A percentile compares a stretch with the other conserved stretches of the same genome.
These are phyloP conservation scores for Azemiops feae DNA, from an alignment of 2,113 vertebrate species.

Conservation along the genomic window DNA sequence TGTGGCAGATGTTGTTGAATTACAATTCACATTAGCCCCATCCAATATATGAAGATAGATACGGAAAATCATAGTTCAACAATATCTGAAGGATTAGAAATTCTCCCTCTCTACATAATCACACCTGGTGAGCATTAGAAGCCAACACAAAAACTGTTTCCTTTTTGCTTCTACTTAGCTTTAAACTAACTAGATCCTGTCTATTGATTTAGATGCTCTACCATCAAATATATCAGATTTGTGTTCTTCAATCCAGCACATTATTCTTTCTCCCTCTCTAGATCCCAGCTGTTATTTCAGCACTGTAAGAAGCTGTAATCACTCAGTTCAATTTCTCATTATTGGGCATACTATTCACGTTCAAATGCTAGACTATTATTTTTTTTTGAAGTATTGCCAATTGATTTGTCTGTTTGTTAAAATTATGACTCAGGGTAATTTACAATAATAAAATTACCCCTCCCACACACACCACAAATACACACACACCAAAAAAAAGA, in stretches of 20 bases:
- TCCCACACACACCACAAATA: not conserved
- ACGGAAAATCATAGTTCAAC: too few relatives aligned
- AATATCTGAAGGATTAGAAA: not conserved
- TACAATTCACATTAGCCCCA: not conserved
- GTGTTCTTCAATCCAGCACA: not conserved
- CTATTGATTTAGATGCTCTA: not conserved
- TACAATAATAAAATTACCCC: not conserved
- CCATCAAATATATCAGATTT: not conserved
- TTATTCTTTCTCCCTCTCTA: not conserved
- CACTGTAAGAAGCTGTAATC: not conserved
- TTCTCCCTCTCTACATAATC: not conserved
- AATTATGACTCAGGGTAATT: not conserved
- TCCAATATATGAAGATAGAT: not conserved
- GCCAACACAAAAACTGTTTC: not conserved
- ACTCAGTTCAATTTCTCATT: not conserved
- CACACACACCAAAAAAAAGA: not conserved
- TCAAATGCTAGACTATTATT: not conserved
- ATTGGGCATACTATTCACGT: not conserved
- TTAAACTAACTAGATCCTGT: not conserved
- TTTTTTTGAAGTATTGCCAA: not conserved
- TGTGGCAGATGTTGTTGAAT: not conserved
- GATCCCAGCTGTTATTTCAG: not conserved
- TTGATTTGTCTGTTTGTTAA: not conserved
- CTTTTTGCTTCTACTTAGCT: not conserved
- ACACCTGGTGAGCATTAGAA: not conserved